A percentile compares a stretch with the other conserved stretches of the same genome.
These are phyloP conservation scores for Pediacus dermestoides DNA, from an alignment of 2,888 invertebrate species.

Conservation along the genomic window DNA sequence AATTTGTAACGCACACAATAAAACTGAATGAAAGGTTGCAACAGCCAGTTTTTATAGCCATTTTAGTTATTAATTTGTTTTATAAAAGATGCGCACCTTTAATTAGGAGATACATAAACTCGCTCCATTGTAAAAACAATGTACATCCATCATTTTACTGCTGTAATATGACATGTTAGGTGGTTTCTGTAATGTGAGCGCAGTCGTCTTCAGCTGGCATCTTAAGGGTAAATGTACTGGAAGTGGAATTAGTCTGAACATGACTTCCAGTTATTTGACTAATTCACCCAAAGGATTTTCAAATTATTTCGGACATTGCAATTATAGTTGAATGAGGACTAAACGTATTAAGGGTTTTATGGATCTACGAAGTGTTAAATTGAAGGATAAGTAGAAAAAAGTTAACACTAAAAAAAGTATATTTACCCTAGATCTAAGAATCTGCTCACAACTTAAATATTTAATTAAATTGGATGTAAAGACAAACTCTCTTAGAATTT, in stretches of 20 bases:
- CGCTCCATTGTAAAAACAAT: constrained; percentile 29
- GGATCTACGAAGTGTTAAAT: too few species aligned
- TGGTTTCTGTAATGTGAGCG: constrained; percentile 33
- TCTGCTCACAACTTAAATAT: too few species aligned
- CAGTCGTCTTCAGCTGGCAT: neutral
- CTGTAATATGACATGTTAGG: constrained; percentile 30
- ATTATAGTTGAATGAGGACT: too few species aligned
- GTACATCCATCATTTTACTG: constrained; percentile 31
- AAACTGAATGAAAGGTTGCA: constrained; percentile 30
- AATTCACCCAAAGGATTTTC: too few species aligned
- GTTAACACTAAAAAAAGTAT: too few species aligned
- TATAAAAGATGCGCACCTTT: constrained; percentile 29
- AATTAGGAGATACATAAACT: constrained; percentile 29
- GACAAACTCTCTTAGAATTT: too few species aligned
- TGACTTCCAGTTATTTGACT: constrained; percentile 1
- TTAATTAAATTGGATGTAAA: too few species aligned
- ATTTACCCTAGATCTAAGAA: too few species aligned
- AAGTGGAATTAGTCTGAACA: neutral
- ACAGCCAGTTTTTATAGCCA: constrained; percentile 5
- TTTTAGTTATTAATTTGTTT: constrained; percentile 27
- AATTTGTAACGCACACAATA: constrained; percentile 31
- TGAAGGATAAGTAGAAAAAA: too few species aligned
- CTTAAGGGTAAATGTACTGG: neutral
- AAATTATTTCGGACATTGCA: too few species aligned
- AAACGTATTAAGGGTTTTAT: too few species aligned